phyloP scores from a whole-genome alignment of 2,888 invertebrate species.

The Hydropsyche betteni region DNA sequence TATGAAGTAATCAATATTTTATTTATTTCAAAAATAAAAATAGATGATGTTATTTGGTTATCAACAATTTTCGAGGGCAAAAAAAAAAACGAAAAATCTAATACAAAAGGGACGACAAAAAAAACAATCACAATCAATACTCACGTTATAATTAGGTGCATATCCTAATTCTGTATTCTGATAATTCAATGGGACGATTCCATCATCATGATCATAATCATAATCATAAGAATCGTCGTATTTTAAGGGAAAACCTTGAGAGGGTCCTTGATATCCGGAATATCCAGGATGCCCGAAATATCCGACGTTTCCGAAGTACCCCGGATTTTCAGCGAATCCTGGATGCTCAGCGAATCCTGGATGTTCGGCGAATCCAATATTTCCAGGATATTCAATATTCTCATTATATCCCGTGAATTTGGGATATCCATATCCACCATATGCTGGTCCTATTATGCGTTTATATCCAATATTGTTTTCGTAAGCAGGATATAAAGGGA shows the following conservation, averaged over 20 bases:
- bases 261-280: too few species aligned
- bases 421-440: not conserved
- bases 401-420: not conserved
- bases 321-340: not conserved
- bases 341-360: not conserved
- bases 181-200: conserved; percentile 1
- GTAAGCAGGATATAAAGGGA: conserved; percentile 2
- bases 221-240: conserved; percentile 14
- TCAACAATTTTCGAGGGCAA: too few species aligned
- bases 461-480: not conserved
- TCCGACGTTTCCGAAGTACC: conserved; percentile 5
- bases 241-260: not conserved
- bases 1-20: too few species aligned
- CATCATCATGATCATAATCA: conserved; percentile 22
- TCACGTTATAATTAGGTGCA: not conserved
- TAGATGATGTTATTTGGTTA: too few species aligned
- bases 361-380: not conserved
- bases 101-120: too few species aligned
- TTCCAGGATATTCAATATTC: not conserved
- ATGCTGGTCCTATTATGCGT: not conserved
- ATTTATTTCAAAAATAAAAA: too few species aligned
- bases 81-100: too few species aligned
- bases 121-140: too few species aligned
- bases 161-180: not conserved
- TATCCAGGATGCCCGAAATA: not conserved